These are phyloP conservation scores for Drosophila prolongata DNA, from an alignment of 2,888 invertebrate species.

Conservation along the genomic window DNA sequence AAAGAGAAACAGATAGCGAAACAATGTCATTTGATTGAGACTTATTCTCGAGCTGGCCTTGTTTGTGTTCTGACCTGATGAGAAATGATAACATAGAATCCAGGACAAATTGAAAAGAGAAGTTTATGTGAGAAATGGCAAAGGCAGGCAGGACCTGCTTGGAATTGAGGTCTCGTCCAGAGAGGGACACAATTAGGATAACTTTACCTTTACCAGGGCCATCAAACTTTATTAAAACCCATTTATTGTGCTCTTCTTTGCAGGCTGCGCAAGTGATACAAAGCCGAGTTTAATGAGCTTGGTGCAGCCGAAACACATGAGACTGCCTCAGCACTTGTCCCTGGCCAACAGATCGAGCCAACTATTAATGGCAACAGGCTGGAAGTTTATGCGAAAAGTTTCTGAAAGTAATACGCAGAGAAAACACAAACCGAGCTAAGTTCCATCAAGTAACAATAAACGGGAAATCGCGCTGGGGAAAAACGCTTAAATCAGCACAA, in stretches of 20 bases:
- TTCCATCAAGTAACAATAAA: conserved; percentile 51
- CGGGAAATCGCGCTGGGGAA: conserved; percentile 46
- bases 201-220: conserved; percentile 13
- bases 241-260: conserved; percentile 59
- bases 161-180: not conserved
- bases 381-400: conserved; percentile 73
- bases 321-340: conserved; percentile 35
- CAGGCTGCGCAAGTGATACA: conserved; percentile 32
- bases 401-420: conserved; percentile 68
- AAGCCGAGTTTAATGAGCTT: conserved; percentile 59
- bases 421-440: conserved; percentile 36
- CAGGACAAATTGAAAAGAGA: conserved; percentile 35
- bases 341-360: conserved; percentile 46
- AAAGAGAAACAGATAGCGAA: conserved; percentile 35
- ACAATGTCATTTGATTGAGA: conserved; percentile 47
- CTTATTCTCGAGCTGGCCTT: conserved; percentile 27
- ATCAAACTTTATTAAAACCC: conserved; percentile 52
- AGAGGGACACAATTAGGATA: conserved; percentile 28
- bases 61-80: conserved; percentile 25
- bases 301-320: conserved; percentile 40
- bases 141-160: not conserved
- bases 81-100: conserved; percentile 31
- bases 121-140: conserved; percentile 19
- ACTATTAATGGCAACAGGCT: conserved; percentile 72
- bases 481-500: conserved; percentile 65